Evolutionary conservation across 2,888 invertebrate genomes (phyloP).

Genomic region (Papilio protenor): DNA sequence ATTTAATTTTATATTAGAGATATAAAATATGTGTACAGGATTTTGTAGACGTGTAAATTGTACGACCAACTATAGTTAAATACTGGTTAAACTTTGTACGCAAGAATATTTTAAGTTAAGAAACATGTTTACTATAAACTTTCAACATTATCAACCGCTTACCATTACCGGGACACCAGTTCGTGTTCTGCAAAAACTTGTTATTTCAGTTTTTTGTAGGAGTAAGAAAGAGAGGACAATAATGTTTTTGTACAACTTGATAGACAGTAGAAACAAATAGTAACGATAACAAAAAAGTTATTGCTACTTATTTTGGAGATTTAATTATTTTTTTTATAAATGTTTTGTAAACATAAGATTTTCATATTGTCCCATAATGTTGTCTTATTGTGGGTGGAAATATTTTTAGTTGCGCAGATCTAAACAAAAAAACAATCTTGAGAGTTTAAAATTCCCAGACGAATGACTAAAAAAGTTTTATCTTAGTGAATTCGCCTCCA

Average conservation of each 20-base stretch:
- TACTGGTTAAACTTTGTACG: not conserved
- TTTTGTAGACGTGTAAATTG: not conserved
- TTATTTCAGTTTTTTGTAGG: not conserved
- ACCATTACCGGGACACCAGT: too few relatives aligned
- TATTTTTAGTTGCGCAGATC: not conserved
- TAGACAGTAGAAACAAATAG: not conserved
- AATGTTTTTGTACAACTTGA: not conserved
- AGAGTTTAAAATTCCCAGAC: constrained; percentile 8
- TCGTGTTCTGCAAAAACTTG: not conserved
- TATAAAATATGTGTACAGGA: not conserved
- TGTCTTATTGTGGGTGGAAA: not conserved
- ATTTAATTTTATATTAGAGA: not conserved
- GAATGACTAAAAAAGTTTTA: not conserved
- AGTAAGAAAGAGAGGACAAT: not conserved
- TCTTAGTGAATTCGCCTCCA: constrained; percentile 4
- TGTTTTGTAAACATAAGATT: not conserved
- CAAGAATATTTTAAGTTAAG: not conserved
- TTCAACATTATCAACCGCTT: not conserved
- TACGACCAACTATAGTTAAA: not conserved
- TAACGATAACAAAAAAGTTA: not conserved
- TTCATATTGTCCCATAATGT: not conserved
- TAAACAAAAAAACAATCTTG: not conserved
- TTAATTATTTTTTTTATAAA: not conserved
- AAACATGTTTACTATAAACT: not conserved
- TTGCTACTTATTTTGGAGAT: not conserved